A percentile compares a stretch with the other conserved stretches of the same genome.
Conservation (phyloP, 2,888 invertebrate species). For the Aelia acuminata region DNA sequence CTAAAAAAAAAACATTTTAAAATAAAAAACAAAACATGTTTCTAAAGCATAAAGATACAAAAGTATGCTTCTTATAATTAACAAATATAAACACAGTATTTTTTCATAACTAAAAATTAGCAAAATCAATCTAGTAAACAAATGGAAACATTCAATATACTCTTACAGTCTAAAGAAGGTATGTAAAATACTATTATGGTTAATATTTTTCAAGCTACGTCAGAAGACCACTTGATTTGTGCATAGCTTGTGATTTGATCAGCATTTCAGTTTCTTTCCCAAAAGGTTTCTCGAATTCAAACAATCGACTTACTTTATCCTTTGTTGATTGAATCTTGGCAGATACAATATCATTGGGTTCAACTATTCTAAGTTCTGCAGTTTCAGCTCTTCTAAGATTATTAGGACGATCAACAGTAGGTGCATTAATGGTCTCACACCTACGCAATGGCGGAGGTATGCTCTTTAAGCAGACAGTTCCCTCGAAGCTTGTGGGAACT, state of each 20-base stretch:
- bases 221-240: slow-evolving; percentile 51
- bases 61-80: not conserved
- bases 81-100: not conserved
- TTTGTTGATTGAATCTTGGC: slow-evolving; percentile 64
- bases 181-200: not conserved
- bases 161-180: not conserved
- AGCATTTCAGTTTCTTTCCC: slow-evolving; percentile 65
- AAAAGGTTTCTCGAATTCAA: slow-evolving; percentile 64
- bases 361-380: slow-evolving; percentile 65
- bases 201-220: not conserved
- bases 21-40: slow-evolving; percentile 17
- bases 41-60: slow-evolving; percentile 8
- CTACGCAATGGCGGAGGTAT: slow-evolving; percentile 74
- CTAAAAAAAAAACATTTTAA: slow-evolving; percentile 4
- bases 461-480: slow-evolving; percentile 84
- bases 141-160: not conserved
- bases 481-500: slow-evolving; percentile 85
- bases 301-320: slow-evolving; percentile 62
- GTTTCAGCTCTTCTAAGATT: slow-evolving; percentile 59
- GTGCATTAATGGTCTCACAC: slow-evolving; percentile 38
- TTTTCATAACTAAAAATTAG: not conserved
- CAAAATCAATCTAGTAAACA: not conserved
- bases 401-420: not conserved
- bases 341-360: slow-evolving; percentile 62
- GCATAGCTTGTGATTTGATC: slow-evolving; percentile 63